phyloP scores from a whole-genome alignment of 2,113 vertebrate species.

The Bettongia penicillata region DNA sequence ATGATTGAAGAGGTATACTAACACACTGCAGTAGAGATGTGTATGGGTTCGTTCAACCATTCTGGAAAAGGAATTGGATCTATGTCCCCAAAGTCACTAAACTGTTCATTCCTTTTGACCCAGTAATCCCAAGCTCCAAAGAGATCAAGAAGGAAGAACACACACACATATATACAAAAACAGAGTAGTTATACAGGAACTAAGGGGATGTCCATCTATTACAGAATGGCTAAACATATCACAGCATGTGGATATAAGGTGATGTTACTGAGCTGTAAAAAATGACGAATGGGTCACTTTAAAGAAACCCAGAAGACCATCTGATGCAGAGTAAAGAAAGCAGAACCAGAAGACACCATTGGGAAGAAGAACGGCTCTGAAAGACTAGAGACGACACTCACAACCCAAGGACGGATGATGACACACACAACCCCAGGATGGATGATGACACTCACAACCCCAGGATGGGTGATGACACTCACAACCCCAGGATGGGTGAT shows the following conservation, averaged over 20 bases:
- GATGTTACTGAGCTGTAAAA: background rate
- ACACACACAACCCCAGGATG: too few species aligned
- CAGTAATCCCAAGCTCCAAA: background rate
- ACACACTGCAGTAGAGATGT: background rate
- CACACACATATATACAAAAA: background rate
- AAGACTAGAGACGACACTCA: background rate
- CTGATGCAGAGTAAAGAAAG: too few species aligned
- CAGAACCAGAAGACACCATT: too few species aligned
- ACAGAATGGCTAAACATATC: background rate
- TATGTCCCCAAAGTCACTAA: background rate
- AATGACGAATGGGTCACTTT: background rate
- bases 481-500: background rate
- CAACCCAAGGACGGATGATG: too few species aligned
- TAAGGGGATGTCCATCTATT: too few species aligned
- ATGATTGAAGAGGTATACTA: background rate
- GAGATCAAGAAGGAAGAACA: background rate
- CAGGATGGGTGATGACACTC: background rate
- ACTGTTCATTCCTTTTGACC: background rate
- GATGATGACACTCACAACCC: background rate
- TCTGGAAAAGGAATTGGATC: background rate
- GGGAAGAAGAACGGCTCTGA: background rate
- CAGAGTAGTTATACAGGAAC: too few species aligned
- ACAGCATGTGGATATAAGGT: background rate
- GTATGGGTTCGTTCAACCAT: background rate
- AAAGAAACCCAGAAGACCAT: too few species aligned